phyloP scores from a whole-genome alignment of 2,113 vertebrate genomes.

The Piprites chloris region DNA sequence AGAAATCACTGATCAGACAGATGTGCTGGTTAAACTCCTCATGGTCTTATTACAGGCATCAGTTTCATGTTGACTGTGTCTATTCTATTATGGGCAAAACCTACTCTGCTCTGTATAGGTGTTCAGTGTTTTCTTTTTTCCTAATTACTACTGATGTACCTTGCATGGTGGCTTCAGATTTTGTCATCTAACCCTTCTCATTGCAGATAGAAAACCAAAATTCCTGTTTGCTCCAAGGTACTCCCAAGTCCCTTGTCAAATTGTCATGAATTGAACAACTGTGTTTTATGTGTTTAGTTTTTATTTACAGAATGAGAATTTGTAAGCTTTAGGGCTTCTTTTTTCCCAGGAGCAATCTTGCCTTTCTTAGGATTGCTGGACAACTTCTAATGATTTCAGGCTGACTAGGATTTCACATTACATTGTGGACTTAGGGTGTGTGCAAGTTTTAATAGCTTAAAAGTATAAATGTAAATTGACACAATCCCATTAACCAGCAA shows the following conservation, averaged over 20 bases:
- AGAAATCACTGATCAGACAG: neutral
- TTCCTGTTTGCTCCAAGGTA: neutral
- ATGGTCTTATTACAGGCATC: neutral
- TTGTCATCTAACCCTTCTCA: neutral
- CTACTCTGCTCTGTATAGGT: neutral
- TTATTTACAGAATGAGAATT: neutral
- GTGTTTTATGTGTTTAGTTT: neutral
- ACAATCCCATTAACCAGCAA: neutral
- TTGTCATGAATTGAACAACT: neutral
- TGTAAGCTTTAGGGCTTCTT: neutral
- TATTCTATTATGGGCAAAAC: neutral
- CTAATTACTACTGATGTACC: neutral
- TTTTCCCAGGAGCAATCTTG: neutral
- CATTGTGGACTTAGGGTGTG: neutral
- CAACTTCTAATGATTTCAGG: neutral
- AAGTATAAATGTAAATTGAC: constrained; percentile 12
- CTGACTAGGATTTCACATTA: neutral
- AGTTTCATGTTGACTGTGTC: neutral
- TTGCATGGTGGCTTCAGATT: neutral
- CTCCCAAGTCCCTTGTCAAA: neutral
- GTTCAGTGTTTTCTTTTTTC: neutral
- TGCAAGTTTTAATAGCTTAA: neutral
- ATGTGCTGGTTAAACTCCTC: neutral
- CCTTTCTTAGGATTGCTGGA: neutral
- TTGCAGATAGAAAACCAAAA: neutral